A percentile compares a stretch with the other conserved stretches of the same genome.
These are phyloP conservation scores for Ranitomeya imitator DNA, from an alignment of 2,113 vertebrate species.

Conservation along the genomic window DNA sequence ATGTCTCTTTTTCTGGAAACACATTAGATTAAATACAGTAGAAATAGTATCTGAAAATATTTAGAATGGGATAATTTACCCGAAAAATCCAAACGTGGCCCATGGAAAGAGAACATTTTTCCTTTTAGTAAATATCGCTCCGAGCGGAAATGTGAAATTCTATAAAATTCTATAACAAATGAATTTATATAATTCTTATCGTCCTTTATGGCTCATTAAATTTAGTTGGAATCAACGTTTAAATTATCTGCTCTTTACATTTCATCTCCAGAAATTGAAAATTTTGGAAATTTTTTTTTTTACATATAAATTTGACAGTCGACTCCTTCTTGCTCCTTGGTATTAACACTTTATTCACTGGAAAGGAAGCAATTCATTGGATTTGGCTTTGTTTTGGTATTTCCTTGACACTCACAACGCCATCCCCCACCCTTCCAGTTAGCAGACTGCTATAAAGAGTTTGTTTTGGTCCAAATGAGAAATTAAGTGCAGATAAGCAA, in stretches of 20 bases:
- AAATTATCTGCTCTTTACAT: no score
- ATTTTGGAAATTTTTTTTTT: neutral
- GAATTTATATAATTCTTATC: neutral
- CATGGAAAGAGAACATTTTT: neutral
- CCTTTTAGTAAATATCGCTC: neutral
- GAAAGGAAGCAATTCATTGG: neutral
- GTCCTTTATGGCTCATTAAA: neutral
- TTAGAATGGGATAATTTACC: neutral
- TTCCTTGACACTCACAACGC: neutral
- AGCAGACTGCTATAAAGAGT: slow-evolving; percentile 71
- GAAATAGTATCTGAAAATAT: slow-evolving; percentile 22
- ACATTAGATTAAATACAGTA: neutral
- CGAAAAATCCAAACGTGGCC: neutral
- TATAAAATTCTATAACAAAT: neutral
- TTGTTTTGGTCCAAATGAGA: slow-evolving; percentile 75
- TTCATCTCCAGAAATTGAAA: neutral
- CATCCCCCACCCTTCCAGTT: slow-evolving; percentile 49
- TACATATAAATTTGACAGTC: neutral
- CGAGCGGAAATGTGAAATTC: neutral
- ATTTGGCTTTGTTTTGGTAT: slow-evolving; percentile 11
- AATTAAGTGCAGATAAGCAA: slow-evolving; percentile 75
- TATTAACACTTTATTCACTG: neutral
- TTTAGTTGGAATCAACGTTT: no score
- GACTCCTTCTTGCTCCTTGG: neutral
- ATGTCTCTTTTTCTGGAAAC: slow-evolving; percentile 32